Evolutionary conservation across 2,113 vertebrate genomes (phyloP).

Genomic region (Phoenicopterus ruber): DNA sequence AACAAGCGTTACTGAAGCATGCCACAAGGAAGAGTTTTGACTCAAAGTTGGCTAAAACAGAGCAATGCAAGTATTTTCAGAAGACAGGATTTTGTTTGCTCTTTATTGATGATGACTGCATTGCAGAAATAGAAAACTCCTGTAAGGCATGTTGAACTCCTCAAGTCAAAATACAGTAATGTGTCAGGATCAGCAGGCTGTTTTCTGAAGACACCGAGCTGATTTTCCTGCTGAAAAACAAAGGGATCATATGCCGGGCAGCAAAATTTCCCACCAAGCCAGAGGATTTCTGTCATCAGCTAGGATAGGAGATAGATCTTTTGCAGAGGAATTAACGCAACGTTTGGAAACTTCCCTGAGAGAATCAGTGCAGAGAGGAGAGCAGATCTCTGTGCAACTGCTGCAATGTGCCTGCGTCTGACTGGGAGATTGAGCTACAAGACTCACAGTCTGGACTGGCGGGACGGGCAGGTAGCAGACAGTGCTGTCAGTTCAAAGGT

Average conservation of each 20-base stretch:
- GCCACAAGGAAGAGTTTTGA: background rate
- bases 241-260: background rate
- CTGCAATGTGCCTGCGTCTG: background rate
- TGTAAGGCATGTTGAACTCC: background rate
- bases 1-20: background rate
- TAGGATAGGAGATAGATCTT: background rate
- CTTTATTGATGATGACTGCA: background rate
- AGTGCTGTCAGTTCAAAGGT: background rate
- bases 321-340: background rate
- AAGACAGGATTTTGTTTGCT: background rate
- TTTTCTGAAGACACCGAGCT: background rate
- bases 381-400: background rate
- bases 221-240: background rate
- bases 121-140: background rate
- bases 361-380: background rate
- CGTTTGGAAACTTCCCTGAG: background rate
- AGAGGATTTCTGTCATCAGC: background rate
- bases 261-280: background rate
- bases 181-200: background rate
- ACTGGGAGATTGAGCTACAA: background rate
- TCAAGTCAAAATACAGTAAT: background rate
- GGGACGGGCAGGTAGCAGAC: background rate
- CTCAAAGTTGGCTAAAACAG: background rate
- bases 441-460: background rate
- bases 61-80: background rate